Evolutionary conservation across 2,797 vertebrate species (phyloP).

Genomic region (Manis javanica): DNA sequence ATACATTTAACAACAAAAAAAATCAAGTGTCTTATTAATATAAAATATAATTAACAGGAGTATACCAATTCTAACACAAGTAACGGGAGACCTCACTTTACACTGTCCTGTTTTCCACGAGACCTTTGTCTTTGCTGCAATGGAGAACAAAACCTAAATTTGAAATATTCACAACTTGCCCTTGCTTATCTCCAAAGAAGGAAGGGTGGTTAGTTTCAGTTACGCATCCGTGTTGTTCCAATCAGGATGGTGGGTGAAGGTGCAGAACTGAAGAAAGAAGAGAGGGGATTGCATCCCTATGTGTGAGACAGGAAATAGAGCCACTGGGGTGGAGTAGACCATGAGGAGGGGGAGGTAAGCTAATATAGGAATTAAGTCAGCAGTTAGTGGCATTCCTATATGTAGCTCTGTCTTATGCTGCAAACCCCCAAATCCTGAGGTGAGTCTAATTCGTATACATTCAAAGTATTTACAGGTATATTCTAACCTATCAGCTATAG

Average conservation of each 20-base stretch:
- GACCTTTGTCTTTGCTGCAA: not conserved
- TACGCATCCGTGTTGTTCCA: not conserved
- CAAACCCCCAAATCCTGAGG: not conserved
- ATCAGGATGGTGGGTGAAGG: not conserved
- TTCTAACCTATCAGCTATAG: not conserved
- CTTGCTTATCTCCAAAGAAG: not conserved
- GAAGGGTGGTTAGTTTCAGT: not conserved
- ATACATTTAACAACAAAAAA: not conserved
- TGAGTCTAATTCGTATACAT: not conserved
- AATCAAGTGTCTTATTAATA: not conserved
- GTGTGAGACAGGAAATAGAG: not conserved
- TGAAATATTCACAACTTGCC: not conserved
- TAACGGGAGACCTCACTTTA: not conserved
- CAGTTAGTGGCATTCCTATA: not conserved
- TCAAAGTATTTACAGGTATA: not conserved
- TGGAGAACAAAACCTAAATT: conserved; percentile 6
- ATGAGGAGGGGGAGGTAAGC: not conserved
- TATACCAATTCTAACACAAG: not conserved
- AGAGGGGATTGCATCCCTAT: not conserved
- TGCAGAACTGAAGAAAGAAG: not conserved
- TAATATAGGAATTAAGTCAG: not conserved
- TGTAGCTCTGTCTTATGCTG: not conserved
- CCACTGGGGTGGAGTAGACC: not conserved
- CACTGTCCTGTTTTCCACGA: not conserved
- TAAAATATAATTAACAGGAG: not conserved